Base-by-base conservation (phyloP, 2,888 invertebrate genomes). In the Baronia brevicornis region DNA sequence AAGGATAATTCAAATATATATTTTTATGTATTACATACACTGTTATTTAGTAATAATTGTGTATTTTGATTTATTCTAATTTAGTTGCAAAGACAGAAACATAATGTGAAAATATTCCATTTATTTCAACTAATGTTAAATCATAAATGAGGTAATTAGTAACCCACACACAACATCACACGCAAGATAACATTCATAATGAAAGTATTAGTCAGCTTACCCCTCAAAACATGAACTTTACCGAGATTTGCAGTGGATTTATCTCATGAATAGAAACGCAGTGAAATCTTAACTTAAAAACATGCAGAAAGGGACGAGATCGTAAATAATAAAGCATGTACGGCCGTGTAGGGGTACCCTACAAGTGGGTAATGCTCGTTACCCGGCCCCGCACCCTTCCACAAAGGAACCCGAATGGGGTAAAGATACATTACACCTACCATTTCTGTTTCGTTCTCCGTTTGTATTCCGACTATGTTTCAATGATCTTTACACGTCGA, bases 271-370 rank as follows among this genome's bases (percentile, higher is more conserved):
- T 80, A 73, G 64, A 49, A 51, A 51, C 51, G 70, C 77, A 74
- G 79, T 82, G 77, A 82, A 84, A 82, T 84, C 80, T 82, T 79
- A 79, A 71, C 72, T 63, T 66, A 72, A 74, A 79, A 78, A 79
- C 75, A 75, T 70, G 70, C 72, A 69, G 70, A 75, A 77, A 79
- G 77, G 75, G 77, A 67, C 51, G 53, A 68, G 56, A 58, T 73
- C 79, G 78, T 82, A 80, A 84, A 84, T 84, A 82, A 84, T 84
- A 80, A 72, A 82, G 60, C 73, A 66, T 72, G 74, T 68, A 67
- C 62, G 72, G 67, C 54, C 60, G 59, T 52, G 50, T 57, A 60
- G 60, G 65, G 67, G 54, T 49, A 57, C 54, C 51, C 54, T 39
- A 66, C 69, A 70, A 73, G 77, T 74, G 77, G 66, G 67, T 67